Base-by-base conservation (phyloP, 2,113 vertebrate genomes). In the Axis porcinus region DNA sequence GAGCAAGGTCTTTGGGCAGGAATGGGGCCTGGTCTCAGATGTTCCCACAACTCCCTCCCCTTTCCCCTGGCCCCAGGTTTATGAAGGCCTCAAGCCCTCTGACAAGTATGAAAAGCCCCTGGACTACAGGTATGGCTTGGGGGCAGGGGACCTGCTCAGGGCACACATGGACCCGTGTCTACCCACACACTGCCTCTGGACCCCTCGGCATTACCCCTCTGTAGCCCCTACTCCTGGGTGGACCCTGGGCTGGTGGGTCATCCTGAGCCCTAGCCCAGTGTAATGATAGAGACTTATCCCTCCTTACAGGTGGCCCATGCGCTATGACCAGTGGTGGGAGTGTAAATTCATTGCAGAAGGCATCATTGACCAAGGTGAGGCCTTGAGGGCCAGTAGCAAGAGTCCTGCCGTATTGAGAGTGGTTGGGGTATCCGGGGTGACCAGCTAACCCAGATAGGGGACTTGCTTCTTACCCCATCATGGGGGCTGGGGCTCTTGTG, bases 301-400 rank as follows among this genome's bases (percentile, higher is more conserved):
- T 97, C 5, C 90, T 96, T 0, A 0, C 98, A 99, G 99, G 98
- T 99, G 99, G 99, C 99, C 99, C 0, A 99, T 99, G 86, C 99
- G 99, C 81, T 99, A 99, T 47, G 99, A 99, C 98, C 99, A 99
- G 98, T 99, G 99, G 99, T 99, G 99, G 99, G 99, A 99, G 79
- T 99, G 99, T 97, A 99, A 99, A 98, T 99, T 99, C 98, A 99
- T 99, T 19, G 99, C 99, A 5, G 99, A 99, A 98, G 99, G 99
- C 96, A 99, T 99, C 98, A 99, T 99, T 6, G 99, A 99, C 98
- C 99, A 99, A 99, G 99, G 99, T 99, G 94, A 98, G 95, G 79
- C 83, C 86, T 28, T 74, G 25, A 27, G 25, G 13, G 45, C 87
- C 28, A 17, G 57, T 27, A 30, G 23, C 8, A 14, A 40, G 27